Conservation (phyloP, 2,888 invertebrate genomes). For the Stegophylla sp. region DNA sequence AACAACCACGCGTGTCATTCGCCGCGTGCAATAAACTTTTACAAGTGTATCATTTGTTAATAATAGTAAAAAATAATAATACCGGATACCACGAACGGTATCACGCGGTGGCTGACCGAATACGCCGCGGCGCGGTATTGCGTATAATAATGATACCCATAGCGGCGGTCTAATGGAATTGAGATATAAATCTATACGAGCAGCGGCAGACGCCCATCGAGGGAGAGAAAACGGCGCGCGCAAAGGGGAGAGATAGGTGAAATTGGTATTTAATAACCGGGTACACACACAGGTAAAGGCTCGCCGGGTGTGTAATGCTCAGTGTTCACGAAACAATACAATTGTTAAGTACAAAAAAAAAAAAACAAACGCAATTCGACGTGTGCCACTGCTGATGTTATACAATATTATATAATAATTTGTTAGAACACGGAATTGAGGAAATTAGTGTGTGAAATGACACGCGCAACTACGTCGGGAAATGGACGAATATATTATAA, state of each 20-base stretch:
- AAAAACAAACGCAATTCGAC: background rate
- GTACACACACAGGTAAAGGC: conserved; percentile 13
- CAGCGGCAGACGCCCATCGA: conserved; percentile 9
- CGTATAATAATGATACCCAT: conserved; percentile 23
- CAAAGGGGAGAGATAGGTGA: background rate
- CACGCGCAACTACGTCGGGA: background rate
- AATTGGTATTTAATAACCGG: conserved; percentile 44
- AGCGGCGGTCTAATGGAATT: conserved; percentile 26
- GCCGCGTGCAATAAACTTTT: background rate
- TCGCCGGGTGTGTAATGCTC: conserved; percentile 24
- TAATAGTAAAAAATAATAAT: conserved; percentile 26
- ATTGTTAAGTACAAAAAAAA: background rate
- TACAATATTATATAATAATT: background rate
- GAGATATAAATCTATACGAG: conserved; percentile 40
- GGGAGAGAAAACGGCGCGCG: background rate
- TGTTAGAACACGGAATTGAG: background rate
- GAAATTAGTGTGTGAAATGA: background rate
- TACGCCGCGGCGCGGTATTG: no score
- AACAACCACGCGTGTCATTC: conserved; percentile 7
- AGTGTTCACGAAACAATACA: conserved; percentile 38
- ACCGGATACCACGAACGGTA: conserved; percentile 23
- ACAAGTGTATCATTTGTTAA: background rate
- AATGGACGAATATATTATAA: no score
- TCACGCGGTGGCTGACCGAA: background rate
- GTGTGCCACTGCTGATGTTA: background rate